These are phyloP conservation scores for Sphenodon punctatus DNA, from an alignment of 2,797 vertebrate species.

Conservation along the genomic window DNA sequence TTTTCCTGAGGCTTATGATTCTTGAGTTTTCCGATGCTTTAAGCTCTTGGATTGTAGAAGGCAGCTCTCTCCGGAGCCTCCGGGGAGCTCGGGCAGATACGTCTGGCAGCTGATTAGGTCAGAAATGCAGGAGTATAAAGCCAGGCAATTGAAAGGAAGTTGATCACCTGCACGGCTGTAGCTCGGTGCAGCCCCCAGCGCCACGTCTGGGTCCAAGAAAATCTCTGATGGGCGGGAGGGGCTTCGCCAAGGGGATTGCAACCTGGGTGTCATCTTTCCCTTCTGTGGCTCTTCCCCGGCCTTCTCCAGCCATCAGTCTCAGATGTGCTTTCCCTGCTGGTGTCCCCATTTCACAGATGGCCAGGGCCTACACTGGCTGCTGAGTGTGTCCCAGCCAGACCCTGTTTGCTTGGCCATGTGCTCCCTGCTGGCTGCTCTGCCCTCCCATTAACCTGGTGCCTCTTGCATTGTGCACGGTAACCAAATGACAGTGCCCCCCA, in stretches of 20 bases:
- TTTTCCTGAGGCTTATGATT: background rate
- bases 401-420: no score
- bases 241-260: no score
- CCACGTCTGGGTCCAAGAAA: no score
- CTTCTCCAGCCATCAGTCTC: no score
- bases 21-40: slow-evolving; percentile 1
- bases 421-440: no score
- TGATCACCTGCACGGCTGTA: background rate
- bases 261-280: no score
- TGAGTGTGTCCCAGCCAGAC: no score
- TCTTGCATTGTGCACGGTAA: background rate
- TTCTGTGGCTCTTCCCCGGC: no score
- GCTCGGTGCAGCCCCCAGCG: background rate
- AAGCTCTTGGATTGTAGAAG: slow-evolving; percentile 6
- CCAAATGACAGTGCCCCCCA: background rate
- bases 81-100: slow-evolving; percentile 6
- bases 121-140: slow-evolving; percentile 9
- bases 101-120: slow-evolving; percentile 15
- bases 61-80: slow-evolving; percentile 5
- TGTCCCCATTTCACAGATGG: no score
- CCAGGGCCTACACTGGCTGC: no score
- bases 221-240: no score
- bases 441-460: background rate
- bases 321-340: no score
- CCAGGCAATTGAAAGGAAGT: slow-evolving; percentile 8